phyloP scores from a whole-genome alignment of 2,113 vertebrate species.

The Pterocles burchelli region DNA sequence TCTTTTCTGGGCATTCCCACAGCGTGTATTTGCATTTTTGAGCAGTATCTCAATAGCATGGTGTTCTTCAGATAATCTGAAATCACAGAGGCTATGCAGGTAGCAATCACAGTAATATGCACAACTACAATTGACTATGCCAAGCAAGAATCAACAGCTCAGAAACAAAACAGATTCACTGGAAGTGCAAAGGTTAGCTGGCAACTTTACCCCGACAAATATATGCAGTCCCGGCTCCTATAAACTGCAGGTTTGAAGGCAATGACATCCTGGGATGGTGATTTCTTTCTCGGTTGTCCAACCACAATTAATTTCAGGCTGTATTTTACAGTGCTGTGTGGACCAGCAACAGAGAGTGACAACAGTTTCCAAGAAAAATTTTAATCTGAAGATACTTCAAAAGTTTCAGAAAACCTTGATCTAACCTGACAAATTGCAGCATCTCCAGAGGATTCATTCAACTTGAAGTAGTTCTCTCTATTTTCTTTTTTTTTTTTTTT shows the following conservation, averaged over 20 bases:
- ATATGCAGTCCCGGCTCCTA: background rate
- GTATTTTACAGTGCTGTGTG: background rate
- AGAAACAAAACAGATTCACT: background rate
- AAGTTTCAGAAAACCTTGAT: conserved; percentile 18
- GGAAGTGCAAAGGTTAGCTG: background rate
- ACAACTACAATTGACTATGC: background rate
- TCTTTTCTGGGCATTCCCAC: conserved; percentile 51
- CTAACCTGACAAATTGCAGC: conserved; percentile 17
- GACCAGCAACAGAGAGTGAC: background rate
- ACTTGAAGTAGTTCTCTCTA: background rate
- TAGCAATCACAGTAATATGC: conserved; percentile 20
- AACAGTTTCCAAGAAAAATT: background rate
- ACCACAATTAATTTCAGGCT: background rate
- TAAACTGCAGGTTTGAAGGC: background rate
- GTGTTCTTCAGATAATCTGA: conserved; percentile 45
- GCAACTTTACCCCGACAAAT: background rate
- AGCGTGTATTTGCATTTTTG: conserved; percentile 56
- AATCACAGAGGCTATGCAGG: conserved; percentile 37
- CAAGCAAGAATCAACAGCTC: background rate
- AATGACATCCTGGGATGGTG: background rate
- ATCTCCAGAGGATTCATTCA: background rate
- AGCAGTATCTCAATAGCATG: background rate
- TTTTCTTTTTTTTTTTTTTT: background rate
- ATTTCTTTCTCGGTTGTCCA: background rate
- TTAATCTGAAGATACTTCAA: conserved; percentile 25